Percentiles rank a stretch among this genome's conserved stretches.
Evolutionary conservation across 2,888 invertebrate genomes (phyloP).

Genomic region (Rhimphoctona megacephalus): DNA sequence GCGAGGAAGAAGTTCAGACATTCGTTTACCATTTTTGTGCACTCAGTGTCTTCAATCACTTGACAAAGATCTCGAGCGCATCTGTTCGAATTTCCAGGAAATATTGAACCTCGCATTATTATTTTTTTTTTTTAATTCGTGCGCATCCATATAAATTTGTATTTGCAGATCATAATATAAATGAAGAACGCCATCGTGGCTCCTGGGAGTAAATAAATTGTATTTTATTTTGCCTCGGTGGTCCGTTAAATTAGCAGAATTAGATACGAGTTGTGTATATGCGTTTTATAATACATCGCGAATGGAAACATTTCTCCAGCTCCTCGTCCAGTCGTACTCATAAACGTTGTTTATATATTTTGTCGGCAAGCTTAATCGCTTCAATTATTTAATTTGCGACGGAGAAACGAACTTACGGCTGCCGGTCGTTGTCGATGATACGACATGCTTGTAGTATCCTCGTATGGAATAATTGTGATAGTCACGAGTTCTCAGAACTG

Average conservation of each 20-base stretch:
- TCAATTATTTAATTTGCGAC: constrained; percentile 68
- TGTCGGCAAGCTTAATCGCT: constrained; percentile 61
- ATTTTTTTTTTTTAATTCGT: not conserved
- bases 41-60: not conserved
- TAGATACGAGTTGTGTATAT: not conserved
- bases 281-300: constrained; percentile 8
- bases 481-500: constrained; percentile 49
- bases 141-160: not conserved
- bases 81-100: constrained; percentile 47
- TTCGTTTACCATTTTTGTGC: not conserved
- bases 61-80: constrained; percentile 44
- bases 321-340: not conserved
- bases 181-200: too few relatives aligned
- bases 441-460: constrained; percentile 11
- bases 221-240: constrained; percentile 1
- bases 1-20: not conserved
- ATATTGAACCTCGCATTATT: not conserved
- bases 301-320: constrained; percentile 10
- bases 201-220: constrained; percentile 45
- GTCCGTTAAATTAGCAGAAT: constrained; percentile 44
- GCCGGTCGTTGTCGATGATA: constrained; percentile 27
- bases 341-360: constrained; percentile 16
- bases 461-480: constrained; percentile 46
- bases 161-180: not conserved
- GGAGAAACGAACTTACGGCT: constrained; percentile 36